Evolutionary conservation across 2,888 invertebrate species (phyloP).

Genomic region (Lamellibrachia satsuma): DNA sequence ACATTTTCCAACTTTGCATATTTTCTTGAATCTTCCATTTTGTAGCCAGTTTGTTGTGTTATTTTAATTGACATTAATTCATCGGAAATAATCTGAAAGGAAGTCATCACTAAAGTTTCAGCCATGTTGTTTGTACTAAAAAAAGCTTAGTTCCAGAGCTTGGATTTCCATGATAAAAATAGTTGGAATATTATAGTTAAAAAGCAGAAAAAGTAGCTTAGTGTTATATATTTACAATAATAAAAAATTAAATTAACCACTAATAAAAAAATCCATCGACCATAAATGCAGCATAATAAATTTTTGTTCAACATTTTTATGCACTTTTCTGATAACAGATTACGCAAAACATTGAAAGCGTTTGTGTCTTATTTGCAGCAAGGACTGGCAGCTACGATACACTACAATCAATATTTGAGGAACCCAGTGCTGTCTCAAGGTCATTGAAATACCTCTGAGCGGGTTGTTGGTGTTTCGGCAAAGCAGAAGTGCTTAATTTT

Average conservation of each 20-base stretch:
- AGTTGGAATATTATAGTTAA: too few relatives aligned
- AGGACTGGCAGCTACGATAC: background rate
- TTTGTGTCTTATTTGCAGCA: constrained; percentile 12
- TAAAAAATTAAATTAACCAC: background rate
- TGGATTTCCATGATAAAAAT: background rate
- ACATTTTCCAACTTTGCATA: too few relatives aligned
- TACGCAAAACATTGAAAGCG: background rate
- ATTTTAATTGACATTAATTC: too few relatives aligned
- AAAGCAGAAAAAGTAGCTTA: too few relatives aligned
- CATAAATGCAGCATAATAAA: background rate
- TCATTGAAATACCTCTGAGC: constrained; percentile 13
- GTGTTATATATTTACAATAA: too few relatives aligned
- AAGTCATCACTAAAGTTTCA: background rate
- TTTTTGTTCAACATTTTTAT: background rate
- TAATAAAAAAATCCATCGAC: background rate
- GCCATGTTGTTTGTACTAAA: background rate
- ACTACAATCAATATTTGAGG: background rate
- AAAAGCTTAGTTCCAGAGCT: background rate
- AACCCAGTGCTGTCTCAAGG: background rate
- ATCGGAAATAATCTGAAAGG: background rate
- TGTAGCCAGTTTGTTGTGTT: too few relatives aligned
- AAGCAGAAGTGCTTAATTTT: background rate
- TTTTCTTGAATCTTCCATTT: too few relatives aligned
- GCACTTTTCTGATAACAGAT: background rate
- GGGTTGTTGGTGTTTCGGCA: background rate